Evolutionary conservation across 53 echinoderm and acorn worm species (phyloP).

Genomic region (Zoroaster sp.): DNA sequence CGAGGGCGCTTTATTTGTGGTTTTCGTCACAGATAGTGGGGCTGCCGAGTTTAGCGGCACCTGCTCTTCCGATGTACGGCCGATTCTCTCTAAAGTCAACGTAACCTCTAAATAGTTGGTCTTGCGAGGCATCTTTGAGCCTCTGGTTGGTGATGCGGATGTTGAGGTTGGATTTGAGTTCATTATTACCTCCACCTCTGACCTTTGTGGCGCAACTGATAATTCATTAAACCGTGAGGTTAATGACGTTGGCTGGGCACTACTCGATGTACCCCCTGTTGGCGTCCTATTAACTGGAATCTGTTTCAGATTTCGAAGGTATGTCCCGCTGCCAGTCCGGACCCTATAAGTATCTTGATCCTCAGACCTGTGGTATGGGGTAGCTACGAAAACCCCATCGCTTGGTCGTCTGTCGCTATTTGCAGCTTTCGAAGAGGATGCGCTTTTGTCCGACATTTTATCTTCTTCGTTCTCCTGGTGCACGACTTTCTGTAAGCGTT

Average conservation of each 20-base stretch:
- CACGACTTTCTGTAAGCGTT: constrained; percentile 72
- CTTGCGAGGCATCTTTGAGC: constrained; percentile 60
- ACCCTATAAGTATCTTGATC: constrained; percentile 37
- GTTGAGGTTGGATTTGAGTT: background rate
- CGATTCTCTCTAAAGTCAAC: constrained; percentile 69
- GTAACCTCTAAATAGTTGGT: constrained; percentile 78
- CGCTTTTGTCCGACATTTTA: constrained; percentile 22
- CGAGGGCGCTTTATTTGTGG: background rate
- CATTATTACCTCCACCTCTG: background rate
- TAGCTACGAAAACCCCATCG: constrained; percentile 25
- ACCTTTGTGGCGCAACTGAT: background rate
- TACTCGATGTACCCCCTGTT: background rate
- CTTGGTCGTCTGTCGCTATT: background rate
- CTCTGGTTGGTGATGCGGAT: constrained; percentile 28
- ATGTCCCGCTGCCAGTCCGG: constrained; percentile 39
- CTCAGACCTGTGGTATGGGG: constrained; percentile 6
- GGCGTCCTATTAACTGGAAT: constrained; percentile 15
- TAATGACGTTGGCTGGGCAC: constrained; percentile 26
- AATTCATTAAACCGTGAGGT: constrained; percentile 20
- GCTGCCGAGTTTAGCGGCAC: constrained; percentile 36
- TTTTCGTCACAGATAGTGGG: background rate
- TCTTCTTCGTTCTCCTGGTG: constrained; percentile 78
- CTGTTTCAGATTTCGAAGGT: constrained; percentile 30
- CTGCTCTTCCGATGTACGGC: constrained; percentile 59
- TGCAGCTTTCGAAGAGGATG: constrained; percentile 21